Evolutionary conservation across 2,113 vertebrate genomes (phyloP).

Genomic region (rat (Rattus norvegicus)): GRCr8 NC_086038.1:2201501-2202000

Average conservation of each 20-base stretch:
- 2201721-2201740: background rate
- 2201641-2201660: background rate
- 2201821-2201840: background rate
- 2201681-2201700: background rate
- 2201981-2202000: background rate
- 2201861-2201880: background rate
- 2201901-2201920: background rate
- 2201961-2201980: background rate
- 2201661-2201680: background rate
- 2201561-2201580: background rate
- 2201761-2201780: background rate
- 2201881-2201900: too few relatives aligned
- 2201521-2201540: background rate
- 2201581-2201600: background rate
- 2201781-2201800: background rate
- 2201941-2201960: background rate
- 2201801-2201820: background rate
- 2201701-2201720: too few relatives aligned
- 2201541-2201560: background rate
- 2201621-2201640: background rate
- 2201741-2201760: background rate
- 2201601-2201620: background rate
- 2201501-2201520: too few relatives aligned
- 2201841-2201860: background rate
- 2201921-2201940: too few relatives aligned